These are phyloP conservation scores for Melanostoma scalare DNA, from an alignment of 2,888 invertebrate genomes.

Conservation along the genomic window DNA sequence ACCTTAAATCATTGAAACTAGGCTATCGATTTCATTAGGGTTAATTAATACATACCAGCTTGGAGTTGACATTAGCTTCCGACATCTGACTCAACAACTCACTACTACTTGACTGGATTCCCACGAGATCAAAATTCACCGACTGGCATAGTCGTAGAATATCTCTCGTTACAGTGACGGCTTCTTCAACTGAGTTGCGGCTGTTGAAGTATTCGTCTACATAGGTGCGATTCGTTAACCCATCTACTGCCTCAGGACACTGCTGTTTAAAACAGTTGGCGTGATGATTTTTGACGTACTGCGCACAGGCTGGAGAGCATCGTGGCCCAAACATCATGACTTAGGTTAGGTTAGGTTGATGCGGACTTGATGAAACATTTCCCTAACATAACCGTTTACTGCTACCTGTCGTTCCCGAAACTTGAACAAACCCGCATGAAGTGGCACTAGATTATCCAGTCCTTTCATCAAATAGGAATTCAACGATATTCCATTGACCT, in stretches of 20 bases:
- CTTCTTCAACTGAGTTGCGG: not conserved
- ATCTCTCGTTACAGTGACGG: not conserved
- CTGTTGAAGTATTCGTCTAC: not conserved
- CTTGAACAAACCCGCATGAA: conserved; percentile 42
- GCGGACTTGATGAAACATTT: conserved; percentile 62
- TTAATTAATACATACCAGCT: conserved; percentile 2
- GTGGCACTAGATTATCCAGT: conserved; percentile 45
- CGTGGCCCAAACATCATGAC: conserved; percentile 71
- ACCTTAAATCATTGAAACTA: not conserved
- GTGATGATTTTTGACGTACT: conserved; percentile 61
- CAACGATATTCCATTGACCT: conserved; percentile 44
- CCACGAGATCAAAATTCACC: conserved; percentile 25
- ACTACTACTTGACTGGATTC: conserved; percentile 12
- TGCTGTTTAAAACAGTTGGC: not conserved
- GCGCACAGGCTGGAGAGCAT: conserved; percentile 59
- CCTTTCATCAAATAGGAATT: conserved; percentile 62
- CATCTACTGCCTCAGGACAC: not conserved
- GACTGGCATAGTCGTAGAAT: conserved; percentile 14
- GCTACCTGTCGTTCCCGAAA: conserved; percentile 57
- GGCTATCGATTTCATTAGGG: not conserved
- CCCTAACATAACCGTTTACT: conserved; percentile 56
- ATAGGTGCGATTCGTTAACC: not conserved
- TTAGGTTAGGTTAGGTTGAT: no score
- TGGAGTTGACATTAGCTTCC: conserved; percentile 7
- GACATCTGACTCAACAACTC: not conserved